These are phyloP conservation scores for Tenthredo distinguenda DNA, from an alignment of 2,888 invertebrate species.

Conservation along the genomic window DNA sequence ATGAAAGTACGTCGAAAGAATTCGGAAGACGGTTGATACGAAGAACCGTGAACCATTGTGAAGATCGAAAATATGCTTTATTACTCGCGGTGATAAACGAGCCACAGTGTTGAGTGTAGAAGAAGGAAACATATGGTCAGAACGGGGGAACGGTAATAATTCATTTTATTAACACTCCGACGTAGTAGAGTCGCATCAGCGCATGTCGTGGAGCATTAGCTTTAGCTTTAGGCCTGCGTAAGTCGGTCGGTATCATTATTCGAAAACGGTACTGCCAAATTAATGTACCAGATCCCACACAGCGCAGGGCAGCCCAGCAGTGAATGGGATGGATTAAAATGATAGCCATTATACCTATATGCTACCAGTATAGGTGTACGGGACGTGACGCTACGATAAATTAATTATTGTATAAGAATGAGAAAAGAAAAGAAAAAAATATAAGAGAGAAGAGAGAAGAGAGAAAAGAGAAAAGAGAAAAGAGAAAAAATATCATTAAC, in stretches of 20 bases:
- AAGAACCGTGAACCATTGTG: neutral
- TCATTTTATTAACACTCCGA: slow-evolving; percentile 34
- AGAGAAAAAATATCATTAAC: slow-evolving; percentile 36
- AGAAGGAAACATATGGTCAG: neutral
- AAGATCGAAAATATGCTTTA: neutral
- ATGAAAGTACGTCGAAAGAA: neutral
- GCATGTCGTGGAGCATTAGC: no score
- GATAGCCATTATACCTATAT: slow-evolving; percentile 14
- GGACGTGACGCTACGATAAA: slow-evolving; percentile 23
- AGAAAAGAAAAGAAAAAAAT: neutral
- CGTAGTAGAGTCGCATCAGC: neutral
- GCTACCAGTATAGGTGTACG: neutral
- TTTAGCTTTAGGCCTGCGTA: neutral
- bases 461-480: neutral
- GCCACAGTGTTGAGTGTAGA: neutral
- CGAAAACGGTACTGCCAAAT: slow-evolving; percentile 46
- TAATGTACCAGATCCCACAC: slow-evolving; percentile 42
- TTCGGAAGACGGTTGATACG: neutral
- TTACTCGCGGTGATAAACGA: neutral
- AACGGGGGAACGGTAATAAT: slow-evolving; percentile 18
- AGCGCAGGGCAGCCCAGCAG: neutral
- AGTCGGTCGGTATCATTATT: slow-evolving; percentile 29
- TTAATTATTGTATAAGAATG: slow-evolving; percentile 22
- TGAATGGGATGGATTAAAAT: slow-evolving; percentile 33
- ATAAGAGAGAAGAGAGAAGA: neutral